These are phyloP conservation scores for Drosophila dunni DNA, from an alignment of 1,140 invertebrate species.

Conservation along the genomic window DNA sequence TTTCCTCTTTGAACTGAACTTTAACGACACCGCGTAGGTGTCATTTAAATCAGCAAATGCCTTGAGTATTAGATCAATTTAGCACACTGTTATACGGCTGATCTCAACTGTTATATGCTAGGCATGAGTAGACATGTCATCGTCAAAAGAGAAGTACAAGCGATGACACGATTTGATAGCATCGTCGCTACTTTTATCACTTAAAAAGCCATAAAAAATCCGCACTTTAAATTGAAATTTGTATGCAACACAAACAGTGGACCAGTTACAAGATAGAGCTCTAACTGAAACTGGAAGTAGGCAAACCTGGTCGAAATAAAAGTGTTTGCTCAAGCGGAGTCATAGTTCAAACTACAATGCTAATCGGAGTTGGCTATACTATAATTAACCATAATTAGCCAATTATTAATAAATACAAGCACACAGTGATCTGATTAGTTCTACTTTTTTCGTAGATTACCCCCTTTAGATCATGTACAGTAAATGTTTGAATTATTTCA, in stretches of 20 bases:
- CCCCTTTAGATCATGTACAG: slow-evolving; percentile 23
- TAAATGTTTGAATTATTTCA: slow-evolving; percentile 51
- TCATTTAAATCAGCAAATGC: slow-evolving; percentile 14
- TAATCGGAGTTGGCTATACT: not conserved
- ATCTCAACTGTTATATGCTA: slow-evolving; percentile 4
- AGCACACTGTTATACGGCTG: slow-evolving; percentile 5
- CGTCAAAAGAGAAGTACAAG: slow-evolving; percentile 5
- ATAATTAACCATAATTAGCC: not conserved
- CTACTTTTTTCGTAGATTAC: slow-evolving; percentile 38
- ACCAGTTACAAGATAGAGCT: not conserved
- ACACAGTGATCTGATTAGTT: slow-evolving; percentile 12
- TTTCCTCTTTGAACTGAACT: not conserved
- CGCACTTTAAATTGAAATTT: slow-evolving; percentile 63
- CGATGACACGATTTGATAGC: slow-evolving; percentile 24
- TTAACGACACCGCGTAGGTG: slow-evolving; percentile 12
- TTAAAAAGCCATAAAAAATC: slow-evolving; percentile 73
- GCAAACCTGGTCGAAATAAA: too few species aligned
- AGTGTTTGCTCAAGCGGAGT: too few species aligned
- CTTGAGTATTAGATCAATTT: slow-evolving; percentile 26
- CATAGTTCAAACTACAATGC: too few species aligned
- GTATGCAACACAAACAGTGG: slow-evolving; percentile 48
- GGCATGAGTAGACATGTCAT: not conserved
- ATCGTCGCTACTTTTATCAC: slow-evolving; percentile 63
- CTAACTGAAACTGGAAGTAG: not conserved
- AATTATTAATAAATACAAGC: not conserved